Conservation (phyloP, 1,140 invertebrate species). For the Theocolax elegans region DNA sequence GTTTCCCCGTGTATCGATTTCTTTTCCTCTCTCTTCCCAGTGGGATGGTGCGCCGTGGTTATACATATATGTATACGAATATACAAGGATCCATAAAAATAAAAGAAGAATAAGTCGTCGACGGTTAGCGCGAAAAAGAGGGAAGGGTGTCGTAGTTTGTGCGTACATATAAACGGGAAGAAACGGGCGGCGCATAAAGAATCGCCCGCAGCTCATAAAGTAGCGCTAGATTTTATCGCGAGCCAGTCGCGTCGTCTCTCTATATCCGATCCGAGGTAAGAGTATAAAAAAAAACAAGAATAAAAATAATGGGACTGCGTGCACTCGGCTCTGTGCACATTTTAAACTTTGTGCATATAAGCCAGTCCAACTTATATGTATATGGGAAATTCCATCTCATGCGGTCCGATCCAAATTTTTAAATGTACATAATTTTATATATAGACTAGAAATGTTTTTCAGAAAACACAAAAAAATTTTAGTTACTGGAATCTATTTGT, state of each 20-base stretch:
- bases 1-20: constrained; percentile 46
- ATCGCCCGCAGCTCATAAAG: constrained; percentile 67
- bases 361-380: too few relatives aligned
- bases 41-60: too few relatives aligned
- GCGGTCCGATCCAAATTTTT: too few relatives aligned
- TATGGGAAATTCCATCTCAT: too few relatives aligned
- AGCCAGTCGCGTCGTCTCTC: constrained; percentile 49
- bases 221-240: constrained; percentile 67
- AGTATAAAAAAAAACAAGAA: constrained; percentile 9
- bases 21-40: constrained; percentile 13
- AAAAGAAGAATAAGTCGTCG: constrained; percentile 11
- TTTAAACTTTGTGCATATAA: constrained; percentile 44
- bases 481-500: too few relatives aligned
- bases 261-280: constrained; percentile 36
- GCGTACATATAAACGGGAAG: constrained; percentile 31
- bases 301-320: neutral
- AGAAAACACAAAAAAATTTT: too few relatives aligned
- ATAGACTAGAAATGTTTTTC: too few relatives aligned
- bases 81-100: too few relatives aligned
- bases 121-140: constrained; percentile 34
- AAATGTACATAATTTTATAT: too few relatives aligned
- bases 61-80: too few relatives aligned
- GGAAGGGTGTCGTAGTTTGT: constrained; percentile 40
- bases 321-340: constrained; percentile 39
- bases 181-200: constrained; percentile 60